Percentiles rank a stretch among this genome's conserved stretches.
Conservation (phyloP, 1,140 invertebrate species). For the Chrysoperla carnea region DNA sequence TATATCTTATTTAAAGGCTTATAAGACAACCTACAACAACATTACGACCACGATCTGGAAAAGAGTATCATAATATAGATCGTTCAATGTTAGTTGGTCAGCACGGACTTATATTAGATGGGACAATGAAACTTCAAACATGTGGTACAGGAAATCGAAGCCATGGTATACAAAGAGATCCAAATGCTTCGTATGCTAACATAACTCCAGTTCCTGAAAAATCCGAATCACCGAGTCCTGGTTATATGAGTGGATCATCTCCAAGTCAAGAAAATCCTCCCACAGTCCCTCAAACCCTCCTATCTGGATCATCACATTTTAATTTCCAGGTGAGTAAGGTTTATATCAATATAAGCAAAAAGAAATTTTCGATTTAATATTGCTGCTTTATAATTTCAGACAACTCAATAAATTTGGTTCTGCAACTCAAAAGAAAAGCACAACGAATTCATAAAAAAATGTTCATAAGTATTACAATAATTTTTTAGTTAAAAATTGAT, state of each 20-base stretch:
- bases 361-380: too few species aligned
- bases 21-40: constrained; percentile 54
- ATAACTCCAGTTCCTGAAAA: constrained; percentile 30
- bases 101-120: neutral
- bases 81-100: neutral
- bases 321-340: too few species aligned
- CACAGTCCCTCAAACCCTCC: neutral
- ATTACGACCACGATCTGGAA: constrained; percentile 70
- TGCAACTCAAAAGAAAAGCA: too few species aligned
- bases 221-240: constrained; percentile 30
- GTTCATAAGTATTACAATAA: too few species aligned
- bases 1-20: constrained; percentile 18
- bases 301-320: neutral
- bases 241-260: constrained; percentile 30
- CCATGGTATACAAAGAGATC: too few species aligned
- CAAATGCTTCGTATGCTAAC: constrained; percentile 22
- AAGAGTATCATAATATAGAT: constrained; percentile 60
- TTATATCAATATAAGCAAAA: too few species aligned
- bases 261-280: constrained; percentile 18
- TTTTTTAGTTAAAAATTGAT: too few species aligned
- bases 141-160: constrained; percentile 6
- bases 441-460: too few species aligned
- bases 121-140: neutral
- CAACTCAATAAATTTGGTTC: too few species aligned
- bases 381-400: too few species aligned